Evolutionary conservation across 2,888 invertebrate species (phyloP), one percentile per base, ranked within the genome.

Genomic region (Cosmia pyralina): DNA sequence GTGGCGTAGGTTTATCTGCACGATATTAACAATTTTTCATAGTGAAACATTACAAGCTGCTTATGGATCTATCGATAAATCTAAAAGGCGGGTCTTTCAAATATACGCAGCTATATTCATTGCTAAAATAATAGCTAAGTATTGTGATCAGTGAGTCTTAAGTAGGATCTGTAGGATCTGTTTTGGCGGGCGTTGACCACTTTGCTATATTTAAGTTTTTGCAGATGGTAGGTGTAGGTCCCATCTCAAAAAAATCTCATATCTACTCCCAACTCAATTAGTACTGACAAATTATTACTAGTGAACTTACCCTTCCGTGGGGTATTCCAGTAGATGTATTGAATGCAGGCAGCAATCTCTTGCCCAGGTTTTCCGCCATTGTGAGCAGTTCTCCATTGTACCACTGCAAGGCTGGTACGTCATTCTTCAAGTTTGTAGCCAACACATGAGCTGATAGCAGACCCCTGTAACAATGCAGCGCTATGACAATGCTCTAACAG

Each of bases 281-380:
- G 8, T 2, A 52, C 34, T 4, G n/a, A 34, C n/a, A 34, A n/a
- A 28, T 8, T n/a, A 34, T 64, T n/a, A n/a, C n/a, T 34, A 52
- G 13, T 38, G 7, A 34, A 55, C 69, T 94, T 90, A 99, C 99
- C 93, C 98, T 97, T n/a, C 99, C 98, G 94, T 99, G 98, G 15
- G 99, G 99, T 90, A 99, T 98, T 62, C 99, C 99, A 1, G 99
- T 99, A 6, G 99, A 98, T 0, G 99, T 99, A 93, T 99, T 99
- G 93, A 99, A 99, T 6, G 99, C 99, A n/a, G 99, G 99, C 78
- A 99, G 94, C 71, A 99, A 96, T 81, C 99, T 96, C 90, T 98
- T 98, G 6, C 99, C 99, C 70, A 99, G 96, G 92, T 99, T 99
- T 91, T 98, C 98, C 0, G 99, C 99, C 97, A 99, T 97, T 62